phyloP scores from a whole-genome alignment of 2,797 vertebrate genomes.

The Anguilla marmorata region DNA sequence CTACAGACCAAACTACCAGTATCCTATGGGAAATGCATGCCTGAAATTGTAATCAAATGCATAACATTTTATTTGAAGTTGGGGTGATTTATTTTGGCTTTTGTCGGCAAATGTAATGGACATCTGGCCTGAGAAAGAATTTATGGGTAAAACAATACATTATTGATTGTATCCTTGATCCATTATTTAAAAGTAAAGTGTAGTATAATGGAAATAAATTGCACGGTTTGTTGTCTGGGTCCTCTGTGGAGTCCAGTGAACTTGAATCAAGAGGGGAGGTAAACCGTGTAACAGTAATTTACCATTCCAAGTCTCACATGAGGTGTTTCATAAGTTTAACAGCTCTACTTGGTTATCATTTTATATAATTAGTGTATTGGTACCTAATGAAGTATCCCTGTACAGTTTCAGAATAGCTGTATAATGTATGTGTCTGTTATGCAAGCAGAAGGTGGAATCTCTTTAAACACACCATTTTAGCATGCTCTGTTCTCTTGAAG shows the following conservation, averaged over 20 bases:
- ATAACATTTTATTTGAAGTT: constrained; percentile 26
- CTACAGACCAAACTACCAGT: constrained; percentile 15
- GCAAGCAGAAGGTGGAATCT: not conserved
- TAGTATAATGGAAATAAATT: constrained; percentile 43
- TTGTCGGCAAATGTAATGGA: constrained; percentile 44
- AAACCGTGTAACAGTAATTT: constrained; percentile 23
- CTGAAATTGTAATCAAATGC: constrained; percentile 36
- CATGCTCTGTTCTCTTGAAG: not conserved
- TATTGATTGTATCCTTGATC: constrained; percentile 46
- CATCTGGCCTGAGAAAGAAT: constrained; percentile 26
- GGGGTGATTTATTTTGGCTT: constrained; percentile 33
- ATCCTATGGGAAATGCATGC: constrained; percentile 27
- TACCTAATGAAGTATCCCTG: constrained; percentile 23
- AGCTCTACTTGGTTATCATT: not conserved
- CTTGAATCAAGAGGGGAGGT: constrained; percentile 19
- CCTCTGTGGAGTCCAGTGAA: constrained; percentile 30
- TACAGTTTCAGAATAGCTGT: constrained; percentile 5
- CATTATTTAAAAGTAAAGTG: constrained; percentile 48
- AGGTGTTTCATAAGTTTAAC: not conserved
- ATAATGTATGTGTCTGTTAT: constrained; percentile 17
- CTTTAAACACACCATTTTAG: not conserved
- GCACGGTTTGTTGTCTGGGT: constrained; percentile 27
- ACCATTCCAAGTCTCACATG: constrained; percentile 6
- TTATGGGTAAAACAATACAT: constrained; percentile 41
- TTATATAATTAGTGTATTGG: constrained; percentile 2